Conservation (phyloP, 2,888 invertebrate species). For the Callyntrura guangdongensis region DNA sequence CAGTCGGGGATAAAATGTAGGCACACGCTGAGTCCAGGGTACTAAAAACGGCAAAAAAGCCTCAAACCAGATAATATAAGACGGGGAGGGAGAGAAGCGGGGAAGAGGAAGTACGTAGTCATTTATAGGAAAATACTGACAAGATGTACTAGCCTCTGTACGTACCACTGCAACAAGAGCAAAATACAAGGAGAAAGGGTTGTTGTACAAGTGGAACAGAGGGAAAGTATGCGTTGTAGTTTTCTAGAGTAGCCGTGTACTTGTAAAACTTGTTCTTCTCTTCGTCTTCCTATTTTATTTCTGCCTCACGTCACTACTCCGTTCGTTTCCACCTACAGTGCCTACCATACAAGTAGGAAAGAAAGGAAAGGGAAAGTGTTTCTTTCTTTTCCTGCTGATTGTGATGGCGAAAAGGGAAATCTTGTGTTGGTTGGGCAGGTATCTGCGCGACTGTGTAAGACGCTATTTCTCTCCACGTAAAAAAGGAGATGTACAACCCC, state of each 20-base stretch:
- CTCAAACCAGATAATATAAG: too few relatives aligned
- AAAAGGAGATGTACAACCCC: too few relatives aligned
- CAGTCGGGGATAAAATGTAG: neutral
- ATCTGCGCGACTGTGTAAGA: neutral
- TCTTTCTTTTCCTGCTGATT: neutral
- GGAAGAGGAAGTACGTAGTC: slow-evolving; percentile 19
- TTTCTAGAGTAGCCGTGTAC: slow-evolving; percentile 10
- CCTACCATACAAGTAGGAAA: neutral
- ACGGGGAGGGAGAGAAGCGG: neutral
- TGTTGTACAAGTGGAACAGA: slow-evolving; percentile 19
- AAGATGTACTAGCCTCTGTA: slow-evolving; percentile 60
- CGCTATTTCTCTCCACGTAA: neutral
- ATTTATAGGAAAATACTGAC: slow-evolving; percentile 60
- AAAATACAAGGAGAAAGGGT: slow-evolving; percentile 16
- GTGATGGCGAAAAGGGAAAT: too few relatives aligned
- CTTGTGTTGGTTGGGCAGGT: neutral
- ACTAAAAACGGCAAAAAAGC: neutral
- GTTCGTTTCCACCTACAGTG: neutral
- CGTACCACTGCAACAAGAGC: slow-evolving; percentile 34
- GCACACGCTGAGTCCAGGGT: neutral
- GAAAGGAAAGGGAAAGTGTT: neutral
- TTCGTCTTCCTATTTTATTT: neutral
- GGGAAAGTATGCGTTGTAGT: slow-evolving; percentile 13
- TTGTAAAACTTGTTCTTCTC: slow-evolving; percentile 30
- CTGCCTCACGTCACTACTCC: neutral